These are phyloP conservation scores for Halocynthia aurantium DNA, from an alignment of 23 tunicate genomes.

Conservation along the genomic window DNA sequence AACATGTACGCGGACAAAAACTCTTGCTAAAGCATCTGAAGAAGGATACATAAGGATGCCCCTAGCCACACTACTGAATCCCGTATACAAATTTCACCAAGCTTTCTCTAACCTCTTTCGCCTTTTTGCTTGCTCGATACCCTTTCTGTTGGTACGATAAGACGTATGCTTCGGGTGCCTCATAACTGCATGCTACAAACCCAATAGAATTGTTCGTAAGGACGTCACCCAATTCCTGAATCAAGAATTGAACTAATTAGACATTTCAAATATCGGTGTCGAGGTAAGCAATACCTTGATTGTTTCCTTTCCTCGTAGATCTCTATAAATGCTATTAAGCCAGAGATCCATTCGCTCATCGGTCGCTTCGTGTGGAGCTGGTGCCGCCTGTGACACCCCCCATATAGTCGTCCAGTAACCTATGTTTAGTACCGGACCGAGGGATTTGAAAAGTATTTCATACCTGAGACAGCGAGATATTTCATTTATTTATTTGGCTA, in stretches of 20 bases:
- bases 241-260: background rate
- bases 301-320: constrained; percentile 14
- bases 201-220: constrained; percentile 5
- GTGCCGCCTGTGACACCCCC: constrained; percentile 78
- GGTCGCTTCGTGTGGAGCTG: constrained; percentile 64
- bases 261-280: background rate
- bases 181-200: background rate
- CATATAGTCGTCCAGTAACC: constrained; percentile 59
- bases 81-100: no score
- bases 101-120: constrained; percentile 5
- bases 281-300: constrained; percentile 28
- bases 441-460: constrained; percentile 19
- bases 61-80: no score
- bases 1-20: no score
- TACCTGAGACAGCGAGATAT: constrained; percentile 8
- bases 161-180: constrained; percentile 14
- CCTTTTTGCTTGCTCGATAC: constrained; percentile 14
- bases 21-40: no score
- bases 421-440: constrained; percentile 52
- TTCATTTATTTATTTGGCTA: background rate
- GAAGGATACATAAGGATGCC: no score
- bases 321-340: constrained; percentile 54
- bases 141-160: constrained; percentile 3
- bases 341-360: constrained; percentile 67
- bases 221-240: constrained; percentile 2